Evolutionary conservation across 1,140 invertebrate species (phyloP).

Genomic region (Holotrichia oblita): DNA sequence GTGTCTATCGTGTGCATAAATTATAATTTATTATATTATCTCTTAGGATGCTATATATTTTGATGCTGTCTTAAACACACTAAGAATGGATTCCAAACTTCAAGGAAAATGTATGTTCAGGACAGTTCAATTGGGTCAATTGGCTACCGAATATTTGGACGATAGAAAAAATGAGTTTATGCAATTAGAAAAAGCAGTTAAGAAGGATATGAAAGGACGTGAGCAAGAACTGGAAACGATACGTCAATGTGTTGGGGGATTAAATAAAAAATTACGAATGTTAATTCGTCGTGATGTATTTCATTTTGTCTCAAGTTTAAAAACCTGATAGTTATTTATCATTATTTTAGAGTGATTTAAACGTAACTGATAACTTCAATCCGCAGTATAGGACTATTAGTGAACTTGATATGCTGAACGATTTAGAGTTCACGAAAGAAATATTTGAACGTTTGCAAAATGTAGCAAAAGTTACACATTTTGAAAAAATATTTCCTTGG

Average conservation of each 20-base stretch:
- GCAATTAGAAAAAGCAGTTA: conserved; percentile 65
- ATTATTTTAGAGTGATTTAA: conserved; percentile 61
- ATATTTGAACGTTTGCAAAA: conserved; percentile 65
- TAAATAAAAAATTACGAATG: conserved; percentile 66
- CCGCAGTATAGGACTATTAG: conserved; percentile 51
- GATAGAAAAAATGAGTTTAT: conserved; percentile 68
- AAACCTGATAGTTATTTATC: conserved; percentile 38
- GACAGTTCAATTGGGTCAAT: conserved; percentile 69
- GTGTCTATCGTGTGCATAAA: too few relatives aligned
- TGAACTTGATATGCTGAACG: conserved; percentile 62
- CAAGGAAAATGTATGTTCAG: conserved; percentile 68
- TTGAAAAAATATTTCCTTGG: conserved; percentile 63
- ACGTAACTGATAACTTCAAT: conserved; percentile 54
- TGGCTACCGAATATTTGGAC: conserved; percentile 69
- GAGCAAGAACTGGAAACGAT: conserved; percentile 65
- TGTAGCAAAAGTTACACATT: conserved; percentile 61
- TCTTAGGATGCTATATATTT: conserved; percentile 72
- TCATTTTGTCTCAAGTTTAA: conserved; percentile 37
- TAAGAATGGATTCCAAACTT: conserved; percentile 65
- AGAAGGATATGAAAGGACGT: conserved; percentile 65
- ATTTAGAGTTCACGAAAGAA: conserved; percentile 63
- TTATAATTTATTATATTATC: too few relatives aligned
- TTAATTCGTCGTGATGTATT: conserved; percentile 69
- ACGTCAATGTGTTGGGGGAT: conserved; percentile 64
- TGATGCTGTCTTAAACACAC: conserved; percentile 65